A percentile compares a stretch with the other conserved stretches of the same genome.
Evolutionary conservation across 2,888 invertebrate genomes (phyloP).

Genomic region (Rhogogaster chlorosoma): DNA sequence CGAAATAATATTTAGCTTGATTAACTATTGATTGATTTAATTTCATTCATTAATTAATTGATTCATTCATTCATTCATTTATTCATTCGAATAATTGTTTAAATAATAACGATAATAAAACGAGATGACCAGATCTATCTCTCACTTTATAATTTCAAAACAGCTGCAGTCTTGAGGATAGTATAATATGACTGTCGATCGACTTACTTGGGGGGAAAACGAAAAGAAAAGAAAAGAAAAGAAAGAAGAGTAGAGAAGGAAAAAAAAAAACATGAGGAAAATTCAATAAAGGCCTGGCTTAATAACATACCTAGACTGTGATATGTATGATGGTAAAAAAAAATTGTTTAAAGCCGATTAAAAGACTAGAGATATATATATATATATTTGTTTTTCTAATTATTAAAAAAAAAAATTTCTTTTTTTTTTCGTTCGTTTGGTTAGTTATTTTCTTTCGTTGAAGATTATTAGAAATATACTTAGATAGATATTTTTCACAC

Average conservation of each 20-base stretch:
- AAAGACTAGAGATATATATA: slow-evolving; percentile 7
- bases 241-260: not conserved
- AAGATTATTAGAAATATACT: not conserved
- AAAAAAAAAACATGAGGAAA: not conserved
- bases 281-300: not conserved
- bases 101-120: not conserved
- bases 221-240: not conserved
- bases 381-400: not conserved
- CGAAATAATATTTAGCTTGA: not conserved
- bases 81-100: not conserved
- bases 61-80: not conserved
- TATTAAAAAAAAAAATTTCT: too few relatives aligned
- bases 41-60: not conserved
- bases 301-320: slow-evolving; percentile 38
- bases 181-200: not conserved
- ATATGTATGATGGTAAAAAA: slow-evolving; percentile 1
- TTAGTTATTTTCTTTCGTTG: not conserved
- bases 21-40: not conserved
- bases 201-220: not conserved
- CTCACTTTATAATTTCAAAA: not conserved
- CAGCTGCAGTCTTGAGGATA: not conserved
- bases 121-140: not conserved
- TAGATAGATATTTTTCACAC: not conserved
- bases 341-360: not conserved
- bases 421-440: not conserved